Evolutionary conservation across 2,888 invertebrate genomes (phyloP).

Genomic region (Heteromurus nitidus): DNA sequence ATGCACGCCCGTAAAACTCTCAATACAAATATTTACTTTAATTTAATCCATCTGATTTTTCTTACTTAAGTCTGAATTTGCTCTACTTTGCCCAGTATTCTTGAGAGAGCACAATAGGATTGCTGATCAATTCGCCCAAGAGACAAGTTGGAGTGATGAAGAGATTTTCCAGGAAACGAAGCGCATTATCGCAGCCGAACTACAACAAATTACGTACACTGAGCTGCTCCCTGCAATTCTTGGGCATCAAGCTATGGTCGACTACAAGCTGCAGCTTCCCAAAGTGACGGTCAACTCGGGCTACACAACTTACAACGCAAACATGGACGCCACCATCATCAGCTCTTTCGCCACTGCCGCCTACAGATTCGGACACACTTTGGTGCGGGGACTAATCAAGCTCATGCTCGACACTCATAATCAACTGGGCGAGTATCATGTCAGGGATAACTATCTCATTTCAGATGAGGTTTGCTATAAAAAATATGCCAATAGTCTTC

Average conservation of each 20-base stretch:
- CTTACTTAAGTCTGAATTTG: too few species aligned
- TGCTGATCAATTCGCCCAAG: conserved; percentile 35
- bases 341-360: conserved; percentile 73
- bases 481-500: too few species aligned
- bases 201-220: conserved; percentile 71
- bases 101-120: conserved; percentile 70
- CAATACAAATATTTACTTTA: too few species aligned
- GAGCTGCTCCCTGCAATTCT: conserved; percentile 72
- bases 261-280: conserved; percentile 42
- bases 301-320: conserved; percentile 61
- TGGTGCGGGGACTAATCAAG: conserved; percentile 65
- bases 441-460: conserved; percentile 71
- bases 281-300: not conserved
- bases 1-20: conserved; percentile 71
- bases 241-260: conserved; percentile 62
- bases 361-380: conserved; percentile 71
- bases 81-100: conserved; percentile 66
- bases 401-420: conserved; percentile 30
- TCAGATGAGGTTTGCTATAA: conserved; percentile 64
- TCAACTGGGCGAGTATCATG: conserved; percentile 61
- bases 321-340: conserved; percentile 65
- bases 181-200: conserved; percentile 69
- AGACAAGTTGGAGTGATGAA: conserved; percentile 43
- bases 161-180: conserved; percentile 58
- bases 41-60: too few species aligned